Conservation (phyloP, 2,113 vertebrate genomes). For the Collichthys lucidus region DNA sequence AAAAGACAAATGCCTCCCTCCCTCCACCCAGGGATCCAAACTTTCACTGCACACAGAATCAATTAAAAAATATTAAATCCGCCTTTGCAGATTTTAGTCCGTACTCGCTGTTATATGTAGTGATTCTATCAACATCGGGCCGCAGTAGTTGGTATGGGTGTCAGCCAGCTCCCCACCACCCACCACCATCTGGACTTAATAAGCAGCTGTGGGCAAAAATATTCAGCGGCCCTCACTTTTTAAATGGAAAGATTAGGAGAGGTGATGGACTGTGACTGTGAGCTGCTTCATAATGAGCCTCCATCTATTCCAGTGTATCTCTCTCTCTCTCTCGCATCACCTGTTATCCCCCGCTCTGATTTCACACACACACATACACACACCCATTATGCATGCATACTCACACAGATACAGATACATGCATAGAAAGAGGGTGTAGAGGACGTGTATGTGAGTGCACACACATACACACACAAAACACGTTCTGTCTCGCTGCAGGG, state of each 20-base stretch:
- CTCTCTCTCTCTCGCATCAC: slow-evolving; percentile 42
- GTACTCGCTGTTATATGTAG: slow-evolving; percentile 28
- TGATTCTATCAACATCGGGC: slow-evolving; percentile 34
- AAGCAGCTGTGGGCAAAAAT: slow-evolving; percentile 77
- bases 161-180: slow-evolving; percentile 62
- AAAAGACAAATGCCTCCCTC: background rate
- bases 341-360: slow-evolving; percentile 42
- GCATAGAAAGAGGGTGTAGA: slow-evolving; percentile 14
- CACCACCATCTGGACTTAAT: slow-evolving; percentile 78
- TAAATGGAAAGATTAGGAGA: slow-evolving; percentile 80
- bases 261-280: slow-evolving; percentile 81
- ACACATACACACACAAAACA: background rate
- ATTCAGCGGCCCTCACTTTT: slow-evolving; percentile 71
- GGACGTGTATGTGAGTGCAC: slow-evolving; percentile 1
- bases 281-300: slow-evolving; percentile 77
- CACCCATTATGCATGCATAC: slow-evolving; percentile 39
- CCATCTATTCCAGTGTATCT: slow-evolving; percentile 64
- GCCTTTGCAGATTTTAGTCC: slow-evolving; percentile 39
- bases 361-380: slow-evolving; percentile 6
- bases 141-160: slow-evolving; percentile 62
- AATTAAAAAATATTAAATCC: slow-evolving; percentile 16
- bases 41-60: slow-evolving; percentile 16
- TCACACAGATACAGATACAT: slow-evolving; percentile 30
- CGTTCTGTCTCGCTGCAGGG: slow-evolving; percentile 26
- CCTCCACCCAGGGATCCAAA: background rate